phyloP scores from a whole-genome alignment of 1,140 invertebrate genomes.

The Limonius californicus region DNA sequence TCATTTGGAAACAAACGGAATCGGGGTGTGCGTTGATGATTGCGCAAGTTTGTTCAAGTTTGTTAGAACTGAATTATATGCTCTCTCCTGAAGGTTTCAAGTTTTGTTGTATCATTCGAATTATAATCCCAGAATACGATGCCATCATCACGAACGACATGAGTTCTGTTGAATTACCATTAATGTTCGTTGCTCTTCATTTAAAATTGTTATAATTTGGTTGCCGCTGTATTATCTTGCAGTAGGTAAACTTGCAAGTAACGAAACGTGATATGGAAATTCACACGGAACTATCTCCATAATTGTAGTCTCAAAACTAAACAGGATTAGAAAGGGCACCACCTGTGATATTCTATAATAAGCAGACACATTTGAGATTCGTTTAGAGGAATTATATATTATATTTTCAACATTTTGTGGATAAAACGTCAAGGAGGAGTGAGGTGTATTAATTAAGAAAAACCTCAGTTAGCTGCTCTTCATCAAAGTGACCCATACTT shows the following conservation, averaged over 20 bases:
- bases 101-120: constrained; percentile 3
- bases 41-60: constrained; percentile 9
- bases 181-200: not conserved
- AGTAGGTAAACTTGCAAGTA: not conserved
- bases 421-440: no score
- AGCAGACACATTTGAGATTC: no score
- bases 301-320: no score
- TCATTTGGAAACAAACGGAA: constrained; percentile 28
- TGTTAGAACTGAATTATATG: constrained; percentile 11
- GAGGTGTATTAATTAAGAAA: no score
- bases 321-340: no score
- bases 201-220: not conserved
- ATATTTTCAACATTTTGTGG: no score
- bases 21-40: constrained; percentile 29
- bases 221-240: not conserved
- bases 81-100: not conserved
- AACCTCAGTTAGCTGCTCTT: no score
- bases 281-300: no score
- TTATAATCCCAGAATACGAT: not conserved
- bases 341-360: no score
- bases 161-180: not conserved
- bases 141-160: not conserved
- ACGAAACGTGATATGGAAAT: no score
- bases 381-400: no score
- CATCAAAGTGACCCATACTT: no score